These are phyloP conservation scores for Drosophila mettleri DNA, from an alignment of 2,888 invertebrate species.

Conservation along the genomic window DNA sequence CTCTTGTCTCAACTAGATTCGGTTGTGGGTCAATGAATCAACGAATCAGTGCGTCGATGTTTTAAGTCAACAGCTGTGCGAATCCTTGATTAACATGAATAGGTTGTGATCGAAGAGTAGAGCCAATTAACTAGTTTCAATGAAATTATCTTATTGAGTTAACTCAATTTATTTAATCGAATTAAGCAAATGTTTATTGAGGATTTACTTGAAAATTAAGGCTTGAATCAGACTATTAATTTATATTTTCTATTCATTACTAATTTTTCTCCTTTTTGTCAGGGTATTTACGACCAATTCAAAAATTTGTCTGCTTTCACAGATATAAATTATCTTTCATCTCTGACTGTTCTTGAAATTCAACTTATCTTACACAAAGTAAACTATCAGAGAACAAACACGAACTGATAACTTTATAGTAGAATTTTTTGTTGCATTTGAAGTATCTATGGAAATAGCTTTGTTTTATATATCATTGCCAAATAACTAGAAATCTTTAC, in stretches of 20 bases:
- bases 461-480: neutral
- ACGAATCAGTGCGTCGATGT: constrained; percentile 61
- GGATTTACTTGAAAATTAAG: too few species aligned
- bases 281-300: neutral
- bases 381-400: constrained; percentile 5
- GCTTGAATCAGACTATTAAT: too few species aligned
- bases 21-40: constrained; percentile 70
- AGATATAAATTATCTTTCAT: too few species aligned
- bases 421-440: neutral
- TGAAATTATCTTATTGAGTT: neutral
- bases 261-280: neutral
- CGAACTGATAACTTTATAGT: constrained; percentile 16
- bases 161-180: neutral
- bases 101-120: neutral
- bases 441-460: neutral
- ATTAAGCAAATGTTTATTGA: neutral
- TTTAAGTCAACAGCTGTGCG: constrained; percentile 61
- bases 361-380: constrained; percentile 7
- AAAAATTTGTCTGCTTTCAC: neutral
- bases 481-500: neutral
- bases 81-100: constrained; percentile 26
- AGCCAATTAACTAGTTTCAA: neutral
- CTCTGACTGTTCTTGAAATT: too few species aligned
- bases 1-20: constrained; percentile 32
- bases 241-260: neutral